A percentile compares a stretch with the other conserved stretches of the same genome.
Conservation (phyloP, 2,888 invertebrate genomes). For the Andricus quercusramuli region DNA sequence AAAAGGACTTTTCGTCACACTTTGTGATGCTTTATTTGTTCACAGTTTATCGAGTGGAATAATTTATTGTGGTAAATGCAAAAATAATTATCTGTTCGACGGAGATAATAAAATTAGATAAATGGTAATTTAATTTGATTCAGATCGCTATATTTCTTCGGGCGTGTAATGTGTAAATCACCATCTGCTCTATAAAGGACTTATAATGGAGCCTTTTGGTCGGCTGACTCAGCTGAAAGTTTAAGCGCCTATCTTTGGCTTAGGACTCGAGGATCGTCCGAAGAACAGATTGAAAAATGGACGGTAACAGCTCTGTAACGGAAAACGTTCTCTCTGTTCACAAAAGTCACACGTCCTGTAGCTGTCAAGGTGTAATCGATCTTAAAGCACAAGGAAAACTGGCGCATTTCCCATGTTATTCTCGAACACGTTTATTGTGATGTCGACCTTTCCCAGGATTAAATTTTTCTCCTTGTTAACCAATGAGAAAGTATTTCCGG, state of each 20-base stretch:
- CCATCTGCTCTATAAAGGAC: background rate
- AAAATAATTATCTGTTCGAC: no score
- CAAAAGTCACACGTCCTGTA: constrained; percentile 35
- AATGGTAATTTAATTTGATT: constrained; percentile 4
- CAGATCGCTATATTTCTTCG: background rate
- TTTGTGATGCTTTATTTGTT: background rate
- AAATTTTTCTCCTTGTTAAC: background rate
- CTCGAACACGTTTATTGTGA: constrained; percentile 6
- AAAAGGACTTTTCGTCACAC: no score
- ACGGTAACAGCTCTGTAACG: background rate
- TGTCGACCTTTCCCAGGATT: background rate
- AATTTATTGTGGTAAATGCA: background rate
- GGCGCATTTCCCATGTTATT: constrained; percentile 1
- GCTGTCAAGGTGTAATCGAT: constrained; percentile 15
- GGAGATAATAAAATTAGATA: background rate
- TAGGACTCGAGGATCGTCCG: background rate
- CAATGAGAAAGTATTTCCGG: background rate
- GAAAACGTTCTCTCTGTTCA: constrained; percentile 15
- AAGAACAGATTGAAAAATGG: constrained; percentile 29
- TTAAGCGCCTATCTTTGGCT: constrained; percentile 42
- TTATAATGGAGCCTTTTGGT: constrained; percentile 2
- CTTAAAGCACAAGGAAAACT: constrained; percentile 10
- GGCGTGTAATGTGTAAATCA: background rate
- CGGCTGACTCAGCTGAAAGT: constrained; percentile 54
- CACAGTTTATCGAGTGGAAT: background rate